Base-by-base conservation (phyloP, 2,888 invertebrate species). In the Oasisia sp. region DNA sequence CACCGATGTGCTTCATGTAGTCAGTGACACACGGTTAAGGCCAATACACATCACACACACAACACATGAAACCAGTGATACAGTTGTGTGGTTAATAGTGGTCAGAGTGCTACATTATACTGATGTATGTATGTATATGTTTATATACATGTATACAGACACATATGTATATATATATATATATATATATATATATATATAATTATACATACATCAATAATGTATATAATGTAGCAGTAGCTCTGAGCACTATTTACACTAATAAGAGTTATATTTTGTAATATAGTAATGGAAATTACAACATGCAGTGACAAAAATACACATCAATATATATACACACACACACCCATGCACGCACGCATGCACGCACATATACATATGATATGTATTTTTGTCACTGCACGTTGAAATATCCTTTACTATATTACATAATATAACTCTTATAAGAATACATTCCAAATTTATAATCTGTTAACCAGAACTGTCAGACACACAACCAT, bases 1-100 rank as follows among this genome's bases (percentile, higher is more conserved):
- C 93, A 74, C 96, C 95, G 93, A 95, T 95, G 91, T 95, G 95
- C 90, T 95, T 94, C 91, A 95, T 93, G 93, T 95, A 96, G 94
- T 96, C 96, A 94, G 95, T 96, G 92, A 32, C 89, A 19, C 32
- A 90, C 45, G 32, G 50, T 44, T 44, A 91, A 91, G 91, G 32
- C 12, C 11, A 38, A 91, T 32, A 91, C n/a, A 45, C 50, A n/a
- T 2, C 4, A 38, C 38, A 38, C 38, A 38, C 38, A 38, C 38
- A 38, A 1, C 27, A 44, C 45, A 45, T 45, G 19, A 14, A 74
- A 74, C 74, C 74, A 74, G 27, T 74, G 74, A 74, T 5, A 74
- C 19, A 74, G 27, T 74, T 74, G n/a, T 74, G 7, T 74, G 74
- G 74, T 74, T 74, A 74, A n/a, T 19, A 74, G 27, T 27, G 27